phyloP scores from a whole-genome alignment of 2,797 vertebrate species.

The Trachops cirrhosus region DNA sequence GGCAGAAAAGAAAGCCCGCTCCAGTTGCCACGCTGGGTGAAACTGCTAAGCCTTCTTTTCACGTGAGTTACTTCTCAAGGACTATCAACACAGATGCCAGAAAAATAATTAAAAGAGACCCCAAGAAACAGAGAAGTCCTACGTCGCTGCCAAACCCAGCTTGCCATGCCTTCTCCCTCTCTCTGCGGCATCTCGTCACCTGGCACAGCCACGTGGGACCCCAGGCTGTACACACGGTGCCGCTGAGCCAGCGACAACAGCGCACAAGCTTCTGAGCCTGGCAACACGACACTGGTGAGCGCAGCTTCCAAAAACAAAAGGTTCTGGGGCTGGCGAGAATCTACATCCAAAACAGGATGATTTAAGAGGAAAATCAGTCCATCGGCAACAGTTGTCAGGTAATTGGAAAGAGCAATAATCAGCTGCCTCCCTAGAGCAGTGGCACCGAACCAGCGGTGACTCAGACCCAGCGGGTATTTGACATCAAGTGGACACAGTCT shows the following conservation, averaged over 20 bases:
- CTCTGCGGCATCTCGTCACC: background rate
- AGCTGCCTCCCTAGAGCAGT: background rate
- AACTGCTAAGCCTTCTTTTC: background rate
- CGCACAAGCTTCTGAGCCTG: background rate
- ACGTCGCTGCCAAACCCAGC: background rate
- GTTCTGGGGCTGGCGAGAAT: background rate
- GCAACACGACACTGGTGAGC: background rate
- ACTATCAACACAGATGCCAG: background rate
- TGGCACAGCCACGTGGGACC: background rate
- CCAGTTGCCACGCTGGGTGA: background rate
- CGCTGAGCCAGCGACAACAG: background rate
- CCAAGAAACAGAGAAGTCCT: background rate
- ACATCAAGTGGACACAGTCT: background rate
- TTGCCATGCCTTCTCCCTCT: background rate
- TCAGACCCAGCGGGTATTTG: background rate
- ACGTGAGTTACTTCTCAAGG: background rate
- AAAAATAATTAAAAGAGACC: slow-evolving; percentile 25
- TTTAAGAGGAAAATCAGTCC: background rate
- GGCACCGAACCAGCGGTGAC: background rate
- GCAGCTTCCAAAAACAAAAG: background rate
- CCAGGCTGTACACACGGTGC: background rate
- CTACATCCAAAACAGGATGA: background rate
- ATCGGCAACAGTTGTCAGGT: background rate
- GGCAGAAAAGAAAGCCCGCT: background rate
- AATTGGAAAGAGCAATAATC: background rate